These are phyloP conservation scores for Micromussa lordhowensis DNA, from an alignment of 92 coral and sea anemone genomes.

Conservation along the genomic window DNA sequence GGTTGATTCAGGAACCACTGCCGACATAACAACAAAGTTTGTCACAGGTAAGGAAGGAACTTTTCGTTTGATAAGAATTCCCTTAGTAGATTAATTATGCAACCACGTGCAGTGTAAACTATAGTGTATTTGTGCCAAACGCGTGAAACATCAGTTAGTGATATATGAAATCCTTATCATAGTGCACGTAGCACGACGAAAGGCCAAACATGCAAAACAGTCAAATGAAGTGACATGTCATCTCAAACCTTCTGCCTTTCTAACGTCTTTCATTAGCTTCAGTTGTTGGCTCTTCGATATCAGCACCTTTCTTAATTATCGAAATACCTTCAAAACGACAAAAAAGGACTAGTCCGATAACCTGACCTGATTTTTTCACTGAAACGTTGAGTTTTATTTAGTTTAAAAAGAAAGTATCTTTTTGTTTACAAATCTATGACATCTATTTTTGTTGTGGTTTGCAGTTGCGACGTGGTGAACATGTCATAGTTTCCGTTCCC, in stretches of 20 bases:
- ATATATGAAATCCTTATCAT: neutral
- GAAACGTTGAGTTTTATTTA: neutral
- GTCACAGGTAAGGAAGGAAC: conserved; percentile 45
- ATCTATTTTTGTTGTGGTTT: conserved; percentile 6
- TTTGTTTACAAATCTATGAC: neutral
- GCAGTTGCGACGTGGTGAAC: neutral
- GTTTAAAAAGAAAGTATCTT: neutral
- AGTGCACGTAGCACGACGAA: neutral
- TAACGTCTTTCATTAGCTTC: neutral
- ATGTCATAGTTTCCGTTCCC: neutral
- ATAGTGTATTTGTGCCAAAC: neutral
- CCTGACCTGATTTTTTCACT: neutral
- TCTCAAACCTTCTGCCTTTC: neutral
- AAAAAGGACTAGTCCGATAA: neutral
- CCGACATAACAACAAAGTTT: conserved; percentile 54
- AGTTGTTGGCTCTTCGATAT: neutral
- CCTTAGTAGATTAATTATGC: neutral
- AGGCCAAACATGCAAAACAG: neutral
- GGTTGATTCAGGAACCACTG: neutral
- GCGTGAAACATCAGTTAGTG: neutral
- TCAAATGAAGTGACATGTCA: neutral
- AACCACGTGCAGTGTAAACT: neutral
- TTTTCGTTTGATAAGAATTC: no score
- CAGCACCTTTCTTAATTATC: neutral
- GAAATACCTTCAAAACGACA: neutral